Percentiles rank a stretch among this genome's conserved stretches.
Evolutionary conservation across 1,140 invertebrate species (phyloP).

Genomic region (Drosophila kurseongensis): DNA sequence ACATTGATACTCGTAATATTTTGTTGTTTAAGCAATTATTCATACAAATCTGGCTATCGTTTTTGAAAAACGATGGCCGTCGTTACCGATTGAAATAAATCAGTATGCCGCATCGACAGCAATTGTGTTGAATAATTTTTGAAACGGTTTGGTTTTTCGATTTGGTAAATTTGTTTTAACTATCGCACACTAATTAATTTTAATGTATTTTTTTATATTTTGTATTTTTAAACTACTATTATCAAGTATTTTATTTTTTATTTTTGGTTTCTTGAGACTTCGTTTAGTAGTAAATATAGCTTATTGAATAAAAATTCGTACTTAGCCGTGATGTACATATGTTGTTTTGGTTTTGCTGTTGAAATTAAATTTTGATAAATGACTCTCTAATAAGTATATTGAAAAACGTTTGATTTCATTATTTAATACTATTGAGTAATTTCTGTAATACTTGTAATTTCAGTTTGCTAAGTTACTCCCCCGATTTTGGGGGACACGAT

Average conservation of each 20-base stretch:
- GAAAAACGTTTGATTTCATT: conserved; percentile 65
- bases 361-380: conserved; percentile 49
- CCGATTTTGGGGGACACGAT: conserved; percentile 19
- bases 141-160: conserved; percentile 54
- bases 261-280: conserved; percentile 56
- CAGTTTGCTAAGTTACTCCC: conserved; percentile 29
- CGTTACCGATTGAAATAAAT: not conserved
- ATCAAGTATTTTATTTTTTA: conserved; percentile 53
- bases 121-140: conserved; percentile 68
- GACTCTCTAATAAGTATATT: conserved; percentile 54
- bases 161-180: conserved; percentile 60
- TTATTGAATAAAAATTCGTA: conserved; percentile 81
- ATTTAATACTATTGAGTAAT: conserved; percentile 72
- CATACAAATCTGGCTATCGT: conserved; percentile 61
- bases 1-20: conserved; percentile 62
- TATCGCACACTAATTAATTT: conserved; percentile 64
- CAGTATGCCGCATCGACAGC: conserved; percentile 18
- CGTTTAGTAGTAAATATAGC: conserved; percentile 59
- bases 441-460: conserved; percentile 51
- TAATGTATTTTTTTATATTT: conserved; percentile 28
- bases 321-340: conserved; percentile 76
- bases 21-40: conserved; percentile 65
- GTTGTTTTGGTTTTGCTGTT: conserved; percentile 52
- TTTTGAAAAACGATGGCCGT: conserved; percentile 47
- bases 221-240: conserved; percentile 68